Conservation (phyloP, 2,797 vertebrate species). For the Falco concolor region DNA sequence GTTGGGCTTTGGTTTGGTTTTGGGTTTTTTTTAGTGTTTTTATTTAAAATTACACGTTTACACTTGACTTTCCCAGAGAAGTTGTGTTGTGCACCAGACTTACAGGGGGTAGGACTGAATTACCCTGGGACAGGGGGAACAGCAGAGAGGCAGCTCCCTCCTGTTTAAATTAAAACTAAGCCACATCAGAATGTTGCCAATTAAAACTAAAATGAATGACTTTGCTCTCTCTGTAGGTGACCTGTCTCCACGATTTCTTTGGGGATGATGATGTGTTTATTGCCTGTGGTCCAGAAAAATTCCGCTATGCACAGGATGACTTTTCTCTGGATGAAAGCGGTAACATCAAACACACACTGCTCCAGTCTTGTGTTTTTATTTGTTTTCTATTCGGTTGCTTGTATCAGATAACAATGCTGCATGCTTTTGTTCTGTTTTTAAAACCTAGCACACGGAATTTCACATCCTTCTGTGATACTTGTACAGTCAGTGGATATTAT, state of each 20-base stretch:
- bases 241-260: conserved; percentile 98
- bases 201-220: conserved; percentile 4
- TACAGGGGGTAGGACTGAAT: fast-evolving
- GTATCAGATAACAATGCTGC: neutral
- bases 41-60: neutral
- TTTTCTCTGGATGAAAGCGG: conserved; percentile 97
- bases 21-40: neutral
- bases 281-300: conserved; percentile 97
- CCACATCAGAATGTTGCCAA: neutral
- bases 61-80: neutral
- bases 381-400: neutral
- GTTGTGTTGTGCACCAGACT: neutral
- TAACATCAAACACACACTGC: conserved; percentile 57
- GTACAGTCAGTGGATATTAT: neutral
- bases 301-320: conserved; percentile 98
- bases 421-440: neutral
- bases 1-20: neutral
- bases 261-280: conserved; percentile 97
- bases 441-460: neutral
- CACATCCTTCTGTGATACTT: neutral
- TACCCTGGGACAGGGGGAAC: neutral
- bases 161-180: neutral
- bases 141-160: neutral
- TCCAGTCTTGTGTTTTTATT: neutral
- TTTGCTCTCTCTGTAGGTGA: conserved; percentile 81